Percentiles rank a stretch among this genome's conserved stretches.
These are phyloP conservation scores for Drosophila gaucha DNA, from an alignment of 2,888 invertebrate genomes.

Conservation along the genomic window DNA sequence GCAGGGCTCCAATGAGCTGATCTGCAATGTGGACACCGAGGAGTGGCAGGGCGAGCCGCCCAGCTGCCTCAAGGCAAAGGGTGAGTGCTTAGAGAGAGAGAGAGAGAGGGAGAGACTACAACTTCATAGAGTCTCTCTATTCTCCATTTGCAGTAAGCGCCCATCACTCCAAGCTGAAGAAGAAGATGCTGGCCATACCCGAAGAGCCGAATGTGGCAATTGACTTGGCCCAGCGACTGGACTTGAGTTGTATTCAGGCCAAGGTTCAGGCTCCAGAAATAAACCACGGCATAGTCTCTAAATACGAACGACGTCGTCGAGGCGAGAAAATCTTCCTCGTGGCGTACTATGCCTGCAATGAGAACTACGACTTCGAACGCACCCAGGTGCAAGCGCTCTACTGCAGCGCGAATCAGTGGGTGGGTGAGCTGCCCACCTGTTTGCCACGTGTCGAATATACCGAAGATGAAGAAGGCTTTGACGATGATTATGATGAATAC, in stretches of 20 bases:
- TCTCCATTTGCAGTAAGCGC: constrained; percentile 9
- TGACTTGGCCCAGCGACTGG: constrained; percentile 77
- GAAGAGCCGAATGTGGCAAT: constrained; percentile 80
- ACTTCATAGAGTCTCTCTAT: too few species aligned
- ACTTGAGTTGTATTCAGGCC: constrained; percentile 83
- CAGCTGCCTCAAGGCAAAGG: constrained; percentile 63
- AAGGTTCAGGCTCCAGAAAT: constrained; percentile 83
- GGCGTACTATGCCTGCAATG: constrained; percentile 86
- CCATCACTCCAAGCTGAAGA: constrained; percentile 48
- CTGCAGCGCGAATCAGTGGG: constrained; percentile 87
- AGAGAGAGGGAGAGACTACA: too few species aligned
- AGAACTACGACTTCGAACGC: constrained; percentile 85
- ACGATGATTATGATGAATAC: constrained; percentile 64
- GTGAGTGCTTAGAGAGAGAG: constrained; percentile 13
- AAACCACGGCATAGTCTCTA: constrained; percentile 80
- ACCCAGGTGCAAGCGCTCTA: constrained; percentile 85
- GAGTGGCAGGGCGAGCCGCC: constrained; percentile 83
- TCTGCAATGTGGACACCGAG: constrained; percentile 82
- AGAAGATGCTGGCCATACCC: constrained; percentile 71
- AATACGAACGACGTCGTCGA: constrained; percentile 82
- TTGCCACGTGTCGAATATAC: constrained; percentile 62
- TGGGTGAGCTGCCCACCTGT: constrained; percentile 86
- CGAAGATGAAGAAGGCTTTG: constrained; percentile 44
- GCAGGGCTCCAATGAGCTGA: constrained; percentile 73
- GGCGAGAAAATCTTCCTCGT: constrained; percentile 86